Conservation (phyloP, 2,888 invertebrate genomes). For the Artemia sinica region DNA sequence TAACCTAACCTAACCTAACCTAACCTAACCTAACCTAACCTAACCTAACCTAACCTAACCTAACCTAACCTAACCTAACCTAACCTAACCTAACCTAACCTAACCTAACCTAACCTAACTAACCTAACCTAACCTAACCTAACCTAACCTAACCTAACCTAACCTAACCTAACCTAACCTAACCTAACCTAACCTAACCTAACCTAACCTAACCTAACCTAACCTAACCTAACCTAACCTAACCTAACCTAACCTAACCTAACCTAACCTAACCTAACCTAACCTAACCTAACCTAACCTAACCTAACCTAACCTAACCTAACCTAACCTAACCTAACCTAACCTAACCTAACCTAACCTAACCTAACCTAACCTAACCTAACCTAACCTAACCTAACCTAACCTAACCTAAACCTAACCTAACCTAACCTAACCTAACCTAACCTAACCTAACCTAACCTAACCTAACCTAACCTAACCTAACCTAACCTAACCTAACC, state of each 20-base stretch:
- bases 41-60: slow-evolving; percentile 21
- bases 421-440: slow-evolving; percentile 27
- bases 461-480: slow-evolving; percentile 25
- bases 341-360: slow-evolving; percentile 23
- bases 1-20: slow-evolving; percentile 25
- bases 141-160: slow-evolving; percentile 21
- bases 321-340: slow-evolving; percentile 21
- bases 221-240: slow-evolving; percentile 19
- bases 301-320: slow-evolving; percentile 23
- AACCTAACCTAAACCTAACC: slow-evolving; percentile 7
- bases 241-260: slow-evolving; percentile 22
- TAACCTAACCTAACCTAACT: slow-evolving; percentile 22
- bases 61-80: slow-evolving; percentile 22
- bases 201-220: slow-evolving; percentile 19
- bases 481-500: slow-evolving; percentile 26
- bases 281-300: slow-evolving; percentile 23
- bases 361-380: slow-evolving; percentile 18
- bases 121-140: slow-evolving; percentile 21
- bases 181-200: slow-evolving; percentile 21
- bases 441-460: slow-evolving; percentile 26
- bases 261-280: slow-evolving; percentile 19
- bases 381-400: slow-evolving; percentile 8
- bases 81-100: slow-evolving; percentile 23
- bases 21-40: slow-evolving; percentile 23
- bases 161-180: slow-evolving; percentile 22